Percentiles rank a stretch among this genome's conserved stretches.
Evolutionary conservation across 2,113 vertebrate genomes (phyloP).

Genomic region (Oenanthe melanoleuca): DNA sequence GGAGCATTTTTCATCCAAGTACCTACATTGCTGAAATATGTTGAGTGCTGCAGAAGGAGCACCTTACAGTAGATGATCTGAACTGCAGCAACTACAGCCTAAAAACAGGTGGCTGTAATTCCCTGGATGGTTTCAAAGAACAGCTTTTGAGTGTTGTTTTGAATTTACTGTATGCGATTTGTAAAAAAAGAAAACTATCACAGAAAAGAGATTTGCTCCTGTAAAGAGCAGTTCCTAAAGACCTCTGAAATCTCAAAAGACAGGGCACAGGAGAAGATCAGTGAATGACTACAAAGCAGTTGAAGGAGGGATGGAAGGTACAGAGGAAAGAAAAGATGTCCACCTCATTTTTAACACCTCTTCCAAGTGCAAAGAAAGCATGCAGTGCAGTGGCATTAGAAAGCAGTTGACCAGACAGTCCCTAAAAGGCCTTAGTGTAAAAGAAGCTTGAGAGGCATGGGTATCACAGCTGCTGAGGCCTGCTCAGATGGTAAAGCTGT

Average conservation of each 20-base stretch:
- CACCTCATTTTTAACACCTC: neutral
- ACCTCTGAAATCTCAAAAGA: neutral
- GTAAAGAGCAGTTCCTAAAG: neutral
- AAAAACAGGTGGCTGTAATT: neutral
- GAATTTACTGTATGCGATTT: neutral
- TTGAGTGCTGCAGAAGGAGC: neutral
- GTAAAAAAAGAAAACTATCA: neutral
- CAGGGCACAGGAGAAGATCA: neutral
- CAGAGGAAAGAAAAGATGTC: neutral
- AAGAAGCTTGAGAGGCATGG: neutral
- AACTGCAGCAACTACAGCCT: neutral
- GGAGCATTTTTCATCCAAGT: neutral
- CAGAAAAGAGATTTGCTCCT: neutral
- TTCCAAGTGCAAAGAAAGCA: neutral
- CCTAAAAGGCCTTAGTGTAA: neutral
- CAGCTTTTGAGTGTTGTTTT: neutral
- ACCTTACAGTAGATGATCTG: neutral
- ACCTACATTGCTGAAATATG: neutral
- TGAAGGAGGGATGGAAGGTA: neutral
- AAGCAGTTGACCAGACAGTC: neutral
- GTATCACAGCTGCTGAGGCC: neutral
- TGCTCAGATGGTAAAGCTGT: neutral
- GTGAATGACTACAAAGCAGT: neutral
- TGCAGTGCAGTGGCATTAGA: neutral
- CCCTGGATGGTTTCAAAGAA: neutral